Conservation (phyloP, 1,140 invertebrate species). For the Cepaea nemoralis region DNA sequence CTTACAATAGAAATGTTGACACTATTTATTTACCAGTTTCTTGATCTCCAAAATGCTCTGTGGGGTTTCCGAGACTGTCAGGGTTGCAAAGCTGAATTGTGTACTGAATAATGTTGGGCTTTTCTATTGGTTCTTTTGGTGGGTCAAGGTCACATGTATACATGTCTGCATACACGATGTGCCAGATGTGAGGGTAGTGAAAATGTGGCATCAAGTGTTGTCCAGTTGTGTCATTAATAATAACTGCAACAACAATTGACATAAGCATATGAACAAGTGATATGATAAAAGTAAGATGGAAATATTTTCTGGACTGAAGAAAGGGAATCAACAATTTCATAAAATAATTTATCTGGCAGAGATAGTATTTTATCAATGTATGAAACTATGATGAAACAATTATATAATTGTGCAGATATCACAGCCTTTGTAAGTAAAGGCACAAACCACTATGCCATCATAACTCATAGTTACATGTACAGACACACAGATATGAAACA, state of each 20-base stretch:
- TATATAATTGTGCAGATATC: too few species aligned
- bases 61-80: slow-evolving; percentile 64
- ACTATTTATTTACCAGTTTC: slow-evolving; percentile 62
- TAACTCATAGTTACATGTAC: too few species aligned
- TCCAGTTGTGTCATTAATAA: slow-evolving; percentile 52
- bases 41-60: slow-evolving; percentile 68
- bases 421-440: too few species aligned
- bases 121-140: slow-evolving; percentile 26
- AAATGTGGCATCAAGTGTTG: slow-evolving; percentile 53
- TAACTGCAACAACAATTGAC: slow-evolving; percentile 48
- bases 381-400: too few species aligned
- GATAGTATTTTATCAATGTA: too few species aligned
- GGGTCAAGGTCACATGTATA: slow-evolving; percentile 56
- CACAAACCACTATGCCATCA: too few species aligned
- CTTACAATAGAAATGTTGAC: slow-evolving; percentile 2
- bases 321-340: too few species aligned
- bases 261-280: too few species aligned
- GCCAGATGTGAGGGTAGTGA: slow-evolving; percentile 58
- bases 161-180: slow-evolving; percentile 62
- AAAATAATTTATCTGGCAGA: too few species aligned
- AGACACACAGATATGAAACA: slow-evolving; percentile 14
- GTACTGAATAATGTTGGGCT: slow-evolving; percentile 53
- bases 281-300: too few species aligned
- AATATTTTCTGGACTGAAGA: too few species aligned
- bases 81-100: slow-evolving; percentile 64